These are phyloP conservation scores for Hippoglossus stenolepis DNA, from an alignment of 2,113 vertebrate genomes.

Conservation along the genomic window DNA sequence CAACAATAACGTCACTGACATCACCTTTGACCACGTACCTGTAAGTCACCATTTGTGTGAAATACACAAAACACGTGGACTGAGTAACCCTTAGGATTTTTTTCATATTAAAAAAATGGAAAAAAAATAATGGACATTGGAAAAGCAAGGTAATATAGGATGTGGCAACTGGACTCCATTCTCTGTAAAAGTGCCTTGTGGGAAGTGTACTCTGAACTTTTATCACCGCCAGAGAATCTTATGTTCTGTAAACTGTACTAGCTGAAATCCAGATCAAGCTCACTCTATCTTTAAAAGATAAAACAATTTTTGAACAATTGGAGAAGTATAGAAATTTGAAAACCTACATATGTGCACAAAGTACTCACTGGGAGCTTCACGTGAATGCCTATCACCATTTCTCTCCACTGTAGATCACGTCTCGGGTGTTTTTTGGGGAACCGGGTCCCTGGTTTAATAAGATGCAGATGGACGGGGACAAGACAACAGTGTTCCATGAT, in stretches of 20 bases:
- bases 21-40: conserved; percentile 91
- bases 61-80: no score
- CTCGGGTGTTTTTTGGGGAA: conserved; percentile 96
- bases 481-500: conserved; percentile 95
- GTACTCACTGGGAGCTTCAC: neutral
- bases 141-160: no score
- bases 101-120: no score
- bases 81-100: no score
- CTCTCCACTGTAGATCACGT: conserved; percentile 86
- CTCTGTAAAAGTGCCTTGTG: no score
- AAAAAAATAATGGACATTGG: no score
- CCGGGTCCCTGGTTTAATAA: conserved; percentile 95
- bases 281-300: no score
- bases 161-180: no score
- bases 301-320: no score
- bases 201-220: neutral
- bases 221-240: neutral
- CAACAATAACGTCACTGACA: conserved; percentile 90
- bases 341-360: neutral
- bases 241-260: neutral
- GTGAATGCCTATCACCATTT: neutral
- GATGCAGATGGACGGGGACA: conserved; percentile 97
- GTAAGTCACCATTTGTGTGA: conserved; percentile 80
- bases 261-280: neutral
- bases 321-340: neutral